Base-by-base conservation (phyloP, 2,797 vertebrate species). In the Sebastes reedi region DNA sequence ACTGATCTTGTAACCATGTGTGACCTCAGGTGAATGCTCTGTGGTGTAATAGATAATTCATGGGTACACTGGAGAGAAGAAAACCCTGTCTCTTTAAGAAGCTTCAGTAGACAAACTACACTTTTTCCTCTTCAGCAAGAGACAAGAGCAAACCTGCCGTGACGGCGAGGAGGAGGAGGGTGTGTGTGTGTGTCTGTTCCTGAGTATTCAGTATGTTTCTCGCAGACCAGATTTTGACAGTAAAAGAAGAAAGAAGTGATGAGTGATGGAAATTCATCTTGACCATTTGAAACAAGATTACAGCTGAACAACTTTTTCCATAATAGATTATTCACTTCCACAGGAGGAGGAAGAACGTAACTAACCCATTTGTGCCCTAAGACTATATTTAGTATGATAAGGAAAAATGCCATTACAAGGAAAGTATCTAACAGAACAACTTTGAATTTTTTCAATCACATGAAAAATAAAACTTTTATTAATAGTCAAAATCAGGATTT, bases 21-120 rank as follows among this genome's bases (percentile, higher is more conserved):
- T 27, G 32, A 71, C 79, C 65, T 79, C 39, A 81, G 55, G 59
- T 1, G 14, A 85, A 88, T 29, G 36, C 56, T 66, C 80, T 24
- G 29, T 39, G 54, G 72, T 74, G 58, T 69, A 55, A 81, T 60
- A 54, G 60, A 83, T 89, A 30, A 88, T 79, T 88, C 68, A 84
- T 69, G 54, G 46, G 25, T 36, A 27, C 72, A 78, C 67, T 50
- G 36, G 50, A 34, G 34, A 1, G 46, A 72, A 36, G 52, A 46
- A 56, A 67, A 46, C 6, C 10, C 1, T 1, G 22, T 5, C 14
- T 32, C 59, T 69, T 39, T 42, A 68, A 50, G 62, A 55, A 27
- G 42, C 68, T 62, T 81, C 67, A 77, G 55, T 50, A 73, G 36
- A 83, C 66, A 67, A 84, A 79, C 61, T 60, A 18, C 50, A 39